Evolutionary conservation across 2,113 vertebrate species (phyloP).

Genomic region (Ploceus nigricollis): DNA sequence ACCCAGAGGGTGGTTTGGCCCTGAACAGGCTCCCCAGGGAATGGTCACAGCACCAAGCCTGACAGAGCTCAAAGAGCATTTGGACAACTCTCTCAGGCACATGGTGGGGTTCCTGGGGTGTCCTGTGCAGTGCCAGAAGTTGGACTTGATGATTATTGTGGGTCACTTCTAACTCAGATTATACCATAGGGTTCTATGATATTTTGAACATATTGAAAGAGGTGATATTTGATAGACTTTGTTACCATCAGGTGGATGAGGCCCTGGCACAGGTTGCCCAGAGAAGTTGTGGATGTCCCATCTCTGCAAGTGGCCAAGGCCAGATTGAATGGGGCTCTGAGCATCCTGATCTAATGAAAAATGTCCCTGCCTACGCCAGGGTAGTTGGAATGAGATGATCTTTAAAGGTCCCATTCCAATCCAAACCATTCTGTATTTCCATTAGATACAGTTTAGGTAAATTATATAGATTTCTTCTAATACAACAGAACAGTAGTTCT

Average conservation of each 20-base stretch:
- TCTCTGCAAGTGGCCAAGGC: neutral
- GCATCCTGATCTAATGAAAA: neutral
- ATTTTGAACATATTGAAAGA: neutral
- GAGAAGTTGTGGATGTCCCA: neutral
- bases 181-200: no score
- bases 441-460: neutral
- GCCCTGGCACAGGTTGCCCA: neutral
- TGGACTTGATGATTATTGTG: neutral
- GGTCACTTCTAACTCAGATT: neutral
- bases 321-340: neutral
- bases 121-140: rapidly evolving
- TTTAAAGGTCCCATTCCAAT: neutral
- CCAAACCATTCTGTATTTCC: neutral
- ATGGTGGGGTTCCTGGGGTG: neutral
- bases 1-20: neutral
- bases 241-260: neutral
- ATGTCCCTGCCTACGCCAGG: neutral
- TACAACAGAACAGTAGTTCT: neutral
- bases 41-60: neutral
- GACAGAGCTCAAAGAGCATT: rapidly evolving
- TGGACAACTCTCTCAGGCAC: no score
- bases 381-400: no score
- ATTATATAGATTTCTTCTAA: neutral
- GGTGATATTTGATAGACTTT: neutral
- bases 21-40: neutral